Evolutionary conservation across 2,888 invertebrate genomes (phyloP).

Genomic region (Danaus chrysippus): DNA sequence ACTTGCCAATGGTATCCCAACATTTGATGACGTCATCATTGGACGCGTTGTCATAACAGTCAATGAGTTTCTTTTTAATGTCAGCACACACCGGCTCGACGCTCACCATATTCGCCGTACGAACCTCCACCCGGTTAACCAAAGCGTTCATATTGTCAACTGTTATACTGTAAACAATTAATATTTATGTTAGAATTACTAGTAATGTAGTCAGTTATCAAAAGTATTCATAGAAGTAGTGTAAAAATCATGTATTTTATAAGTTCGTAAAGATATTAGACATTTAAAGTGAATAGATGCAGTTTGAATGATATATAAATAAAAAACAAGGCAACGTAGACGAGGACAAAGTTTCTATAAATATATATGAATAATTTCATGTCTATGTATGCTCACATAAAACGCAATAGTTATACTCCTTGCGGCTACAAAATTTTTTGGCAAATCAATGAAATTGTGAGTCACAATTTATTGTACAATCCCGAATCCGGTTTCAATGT

Average conservation of each 20-base stretch:
- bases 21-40: constrained; percentile 46
- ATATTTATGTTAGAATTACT: constrained; percentile 13
- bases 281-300: too few relatives aligned
- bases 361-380: background rate
- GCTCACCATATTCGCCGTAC: constrained; percentile 57
- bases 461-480: constrained; percentile 2
- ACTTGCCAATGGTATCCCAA: constrained; percentile 58
- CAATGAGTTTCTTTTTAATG: constrained; percentile 49
- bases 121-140: constrained; percentile 55
- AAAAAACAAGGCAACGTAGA: too few relatives aligned
- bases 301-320: too few relatives aligned
- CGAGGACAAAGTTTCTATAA: background rate
- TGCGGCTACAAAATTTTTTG: background rate
- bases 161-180: constrained; percentile 48
- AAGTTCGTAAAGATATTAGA: too few relatives aligned
- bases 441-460: background rate
- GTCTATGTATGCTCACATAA: background rate
- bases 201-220: background rate
- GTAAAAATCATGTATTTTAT: too few relatives aligned
- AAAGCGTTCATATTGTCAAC: constrained; percentile 53
- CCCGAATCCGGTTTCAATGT: constrained; percentile 9
- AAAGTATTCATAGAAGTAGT: background rate
- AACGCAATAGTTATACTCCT: background rate
- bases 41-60: constrained; percentile 50
- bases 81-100: constrained; percentile 59